Base-by-base conservation (phyloP, 2,888 invertebrate genomes). In the Eucera pruinosa region DNA sequence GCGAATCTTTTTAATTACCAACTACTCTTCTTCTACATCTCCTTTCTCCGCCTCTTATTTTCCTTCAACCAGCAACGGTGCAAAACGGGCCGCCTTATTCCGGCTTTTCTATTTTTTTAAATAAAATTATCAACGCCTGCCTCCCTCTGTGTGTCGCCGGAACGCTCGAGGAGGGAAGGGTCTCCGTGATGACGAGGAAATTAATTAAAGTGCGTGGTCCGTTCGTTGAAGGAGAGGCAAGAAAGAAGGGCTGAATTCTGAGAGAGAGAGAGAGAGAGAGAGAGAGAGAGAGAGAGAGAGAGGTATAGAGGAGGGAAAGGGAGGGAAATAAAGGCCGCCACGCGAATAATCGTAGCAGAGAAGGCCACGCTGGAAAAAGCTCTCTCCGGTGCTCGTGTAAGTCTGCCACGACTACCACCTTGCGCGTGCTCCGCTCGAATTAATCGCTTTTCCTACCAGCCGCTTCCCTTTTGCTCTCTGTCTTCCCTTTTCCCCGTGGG, bases 141-240 rank as follows among this genome's bases (percentile, higher is more conserved):
- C 20, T n/a, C 11, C 13, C 39, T 41, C 36, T 20, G n/a, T 43
- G 20, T 15, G 66, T 54, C 72, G 39, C 43, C 60, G 55, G 65
- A 61, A 78, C 45, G 58, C 47, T 36, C 27, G 13, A 60, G 52
- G 70, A 73, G 52, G 62, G 70, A 64, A 13, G 50, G 54, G 27
- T 73, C 67, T 69, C 55, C 64, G 13, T 47, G 69, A 60, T 50
- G 39, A 78, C 60, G 78, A 45, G 74, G 67, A 67, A 84, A 84
- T 84, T 84, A 84, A 84, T 84, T 84, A 84, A 85, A 80, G 75
- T 74, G 79, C 74, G 67, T 67, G 65, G 36, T 39, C 55, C 50
- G 23, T 39, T 41, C 54, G 15, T 45, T 18, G 55, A 65, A 45
- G 55, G 41, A 23, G 18, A 15, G 27, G 41, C 33, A 25, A 43